Conservation (phyloP, 37 sponge, comb jelly and placozoan genomes). For the Halichondria panicea region DNA sequence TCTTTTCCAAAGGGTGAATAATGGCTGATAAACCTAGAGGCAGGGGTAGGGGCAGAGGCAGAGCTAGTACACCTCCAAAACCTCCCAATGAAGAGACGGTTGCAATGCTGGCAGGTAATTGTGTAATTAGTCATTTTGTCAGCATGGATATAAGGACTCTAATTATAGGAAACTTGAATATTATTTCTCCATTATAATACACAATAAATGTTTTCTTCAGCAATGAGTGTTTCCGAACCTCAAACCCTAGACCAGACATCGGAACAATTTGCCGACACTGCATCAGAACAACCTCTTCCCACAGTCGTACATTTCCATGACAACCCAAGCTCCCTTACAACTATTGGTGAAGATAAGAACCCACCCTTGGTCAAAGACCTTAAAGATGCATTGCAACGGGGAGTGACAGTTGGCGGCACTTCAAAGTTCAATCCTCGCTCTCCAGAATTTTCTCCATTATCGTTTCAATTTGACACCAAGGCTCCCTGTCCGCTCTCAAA, state of each 20-base stretch:
- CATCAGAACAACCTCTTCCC: no score
- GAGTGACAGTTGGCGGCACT: neutral
- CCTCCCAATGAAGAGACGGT: neutral
- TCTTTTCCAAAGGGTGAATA: neutral
- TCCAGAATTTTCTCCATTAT: neutral
- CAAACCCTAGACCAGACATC: neutral
- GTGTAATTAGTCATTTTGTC: no score
- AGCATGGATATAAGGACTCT: no score
- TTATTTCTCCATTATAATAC: no score
- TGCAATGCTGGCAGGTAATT: neutral
- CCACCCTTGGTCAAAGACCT: neutral
- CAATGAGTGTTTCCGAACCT: no score
- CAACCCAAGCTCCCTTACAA: neutral
- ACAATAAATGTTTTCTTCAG: no score
- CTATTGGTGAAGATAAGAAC: neutral
- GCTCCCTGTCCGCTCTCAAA: no score
- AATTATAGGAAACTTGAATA: no score
- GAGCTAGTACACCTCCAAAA: neutral
- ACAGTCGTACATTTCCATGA: no score
- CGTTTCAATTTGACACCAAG: no score
- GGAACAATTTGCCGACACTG: no score
- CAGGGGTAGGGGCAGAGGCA: conserved; percentile 10
- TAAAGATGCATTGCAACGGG: neutral
- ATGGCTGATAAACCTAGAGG: conserved; percentile 3
- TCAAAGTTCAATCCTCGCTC: no score